phyloP scores from a whole-genome alignment of 2,888 invertebrate species.

The Hypolimnas misippus region DNA sequence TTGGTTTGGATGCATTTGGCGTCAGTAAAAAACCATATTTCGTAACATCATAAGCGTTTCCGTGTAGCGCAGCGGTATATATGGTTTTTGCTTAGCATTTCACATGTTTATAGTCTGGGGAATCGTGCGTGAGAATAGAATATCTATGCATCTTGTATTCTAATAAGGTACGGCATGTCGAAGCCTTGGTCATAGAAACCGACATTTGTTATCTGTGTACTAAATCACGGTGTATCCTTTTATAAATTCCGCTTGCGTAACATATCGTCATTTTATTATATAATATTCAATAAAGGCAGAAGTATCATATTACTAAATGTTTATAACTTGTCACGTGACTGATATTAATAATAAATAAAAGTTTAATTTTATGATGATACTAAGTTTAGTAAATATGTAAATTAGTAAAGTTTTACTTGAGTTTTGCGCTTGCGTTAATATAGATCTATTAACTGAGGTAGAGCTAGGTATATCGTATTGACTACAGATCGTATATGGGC shows the following conservation, averaged over 20 bases:
- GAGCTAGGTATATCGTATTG: too few relatives aligned
- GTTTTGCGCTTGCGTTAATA: too few relatives aligned
- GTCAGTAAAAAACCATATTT: constrained; percentile 52
- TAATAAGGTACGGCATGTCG: constrained; percentile 52
- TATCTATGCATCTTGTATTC: constrained; percentile 59
- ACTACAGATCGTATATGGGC: too few relatives aligned
- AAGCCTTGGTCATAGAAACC: constrained; percentile 46
- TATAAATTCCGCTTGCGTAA: constrained; percentile 43
- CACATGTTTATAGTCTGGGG: constrained; percentile 48
- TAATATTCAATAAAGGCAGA: constrained; percentile 36
- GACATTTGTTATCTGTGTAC: constrained; percentile 47
- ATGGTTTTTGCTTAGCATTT: constrained; percentile 51
- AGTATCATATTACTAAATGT: constrained; percentile 22
- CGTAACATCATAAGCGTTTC: constrained; percentile 55
- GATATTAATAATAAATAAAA: constrained; percentile 4
- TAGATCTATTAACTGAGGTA: too few relatives aligned
- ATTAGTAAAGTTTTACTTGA: too few relatives aligned
- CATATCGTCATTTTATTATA: constrained; percentile 34
- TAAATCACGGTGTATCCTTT: constrained; percentile 42
- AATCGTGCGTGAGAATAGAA: constrained; percentile 57
- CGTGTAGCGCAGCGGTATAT: constrained; percentile 62
- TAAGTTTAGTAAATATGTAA: neutral
- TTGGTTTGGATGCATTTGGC: constrained; percentile 70
- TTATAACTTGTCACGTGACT: constrained; percentile 18
- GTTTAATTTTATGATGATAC: neutral